These are phyloP conservation scores for Apodemia hepburni DNA, from an alignment of 2,888 invertebrate genomes.

Conservation along the genomic window DNA sequence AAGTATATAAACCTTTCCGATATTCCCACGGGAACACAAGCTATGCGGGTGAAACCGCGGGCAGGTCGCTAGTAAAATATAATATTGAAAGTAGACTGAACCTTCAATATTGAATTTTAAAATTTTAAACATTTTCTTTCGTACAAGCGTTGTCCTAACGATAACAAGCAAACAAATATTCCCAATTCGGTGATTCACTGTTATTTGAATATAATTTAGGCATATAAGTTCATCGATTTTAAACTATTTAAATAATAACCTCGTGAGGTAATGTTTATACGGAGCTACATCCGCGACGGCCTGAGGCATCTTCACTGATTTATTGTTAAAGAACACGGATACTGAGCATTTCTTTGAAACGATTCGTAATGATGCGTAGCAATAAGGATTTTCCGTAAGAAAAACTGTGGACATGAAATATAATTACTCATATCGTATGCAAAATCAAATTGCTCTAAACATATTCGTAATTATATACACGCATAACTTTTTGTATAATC, in stretches of 20 bases:
- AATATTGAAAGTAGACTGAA: no score
- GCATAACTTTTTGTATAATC: background rate
- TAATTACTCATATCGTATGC: background rate
- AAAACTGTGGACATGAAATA: slow-evolving; percentile 6
- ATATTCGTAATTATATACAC: slow-evolving; percentile 8
- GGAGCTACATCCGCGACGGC: background rate
- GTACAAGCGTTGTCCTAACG: no score
- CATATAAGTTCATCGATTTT: background rate
- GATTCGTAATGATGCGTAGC: slow-evolving; percentile 1
- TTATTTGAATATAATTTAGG: background rate
- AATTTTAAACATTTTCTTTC: no score
- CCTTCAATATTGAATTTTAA: no score
- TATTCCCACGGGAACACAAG: no score
- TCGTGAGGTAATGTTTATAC: background rate
- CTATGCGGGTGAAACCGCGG: no score
- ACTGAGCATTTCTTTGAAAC: slow-evolving; percentile 9
- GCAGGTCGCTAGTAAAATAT: no score
- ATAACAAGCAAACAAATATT: no score
- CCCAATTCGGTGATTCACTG: no score
- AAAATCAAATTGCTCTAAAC: background rate
- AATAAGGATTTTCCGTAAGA: slow-evolving; percentile 13
- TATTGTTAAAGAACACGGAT: slow-evolving; percentile 10
- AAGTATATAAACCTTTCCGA: no score
- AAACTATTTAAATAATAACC: background rate
- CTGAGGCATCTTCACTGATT: slow-evolving; percentile 4